Base-by-base conservation (phyloP, 2,113 vertebrate genomes). In the Acrocephalus arundinaceus region DNA sequence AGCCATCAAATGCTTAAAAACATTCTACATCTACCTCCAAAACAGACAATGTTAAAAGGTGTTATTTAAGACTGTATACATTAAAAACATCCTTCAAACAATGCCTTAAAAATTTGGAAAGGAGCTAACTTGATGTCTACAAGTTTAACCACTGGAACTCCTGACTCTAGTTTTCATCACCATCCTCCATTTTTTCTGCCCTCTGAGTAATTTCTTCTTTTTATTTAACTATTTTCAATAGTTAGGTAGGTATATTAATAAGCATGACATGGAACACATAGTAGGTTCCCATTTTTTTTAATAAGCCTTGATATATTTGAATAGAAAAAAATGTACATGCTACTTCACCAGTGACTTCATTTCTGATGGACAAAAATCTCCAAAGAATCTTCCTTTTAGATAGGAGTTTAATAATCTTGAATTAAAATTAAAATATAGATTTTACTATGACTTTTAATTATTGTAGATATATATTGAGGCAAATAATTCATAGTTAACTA, bases 351-450 rank as follows among this genome's bases (percentile, higher is more conserved):
- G 46, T 37, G 12, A 63, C 15, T 11, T 73, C 13, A 66, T 54
- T 90, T 85, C 54, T 80, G 45, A 31, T 37, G 10, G 25, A 11
- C 4, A 31, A 65, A 89, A 43, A 23, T 37, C 14, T 21, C 21
- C 24, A 39, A 51, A 74, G 48, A 43, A 13, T 92, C 39, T 90
- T 93, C 61, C 22, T 92, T 92, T 82, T 63, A 89, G 49, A 91
- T 33, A 82, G 28, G 37, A 54, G 52, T 95, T 93, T 22, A 85
- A 73, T 79, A 92, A 93, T 66, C 66, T 88, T 48, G 14, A 86
- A 87, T 96, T 76, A 92, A 76, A 95, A 79, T 63, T 14, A 35
- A 95, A 87, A 88, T 58, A 10, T 37, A 87, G 33, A 87, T 61
- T 87, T 83, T 84, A 75, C 43, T 31, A 48, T 15, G 52, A 55